phyloP scores from a whole-genome alignment of 2,113 vertebrate species.

The Circaetus gallicus region DNA sequence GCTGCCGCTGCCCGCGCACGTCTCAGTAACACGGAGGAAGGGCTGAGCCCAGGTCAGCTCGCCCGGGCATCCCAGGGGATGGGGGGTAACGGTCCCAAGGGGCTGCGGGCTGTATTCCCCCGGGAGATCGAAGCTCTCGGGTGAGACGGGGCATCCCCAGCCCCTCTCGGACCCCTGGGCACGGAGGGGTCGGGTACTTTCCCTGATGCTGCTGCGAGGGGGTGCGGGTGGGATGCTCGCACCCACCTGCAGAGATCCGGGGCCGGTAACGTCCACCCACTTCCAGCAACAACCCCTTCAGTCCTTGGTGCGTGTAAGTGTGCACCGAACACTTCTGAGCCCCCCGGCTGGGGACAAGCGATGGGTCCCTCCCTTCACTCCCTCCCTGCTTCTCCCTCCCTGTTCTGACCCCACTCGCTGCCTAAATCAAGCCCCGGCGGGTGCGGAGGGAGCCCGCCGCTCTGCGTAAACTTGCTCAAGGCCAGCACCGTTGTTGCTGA shows the following conservation, averaged over 20 bases:
- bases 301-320: fast-evolving
- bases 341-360: fast-evolving
- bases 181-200: background rate
- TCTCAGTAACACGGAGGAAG: background rate
- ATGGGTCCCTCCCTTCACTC: background rate
- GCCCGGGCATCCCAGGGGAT: fast-evolving
- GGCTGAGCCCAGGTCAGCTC: background rate
- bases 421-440: fast-evolving
- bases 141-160: background rate
- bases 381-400: background rate
- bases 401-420: background rate
- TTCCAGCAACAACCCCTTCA: background rate
- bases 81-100: fast-evolving
- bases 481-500: background rate
- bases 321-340: background rate
- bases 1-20: background rate
- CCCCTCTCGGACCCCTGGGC: fast-evolving
- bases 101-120: fast-evolving
- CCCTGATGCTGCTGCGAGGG: background rate
- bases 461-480: background rate
- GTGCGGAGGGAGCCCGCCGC: background rate
- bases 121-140: fast-evolving
- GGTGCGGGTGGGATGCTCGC: background rate
- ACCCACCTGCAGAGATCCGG: background rate
- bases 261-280: background rate